Base-by-base conservation (phyloP, 1,140 invertebrate genomes). In the Philopotamus ludificatus region DNA sequence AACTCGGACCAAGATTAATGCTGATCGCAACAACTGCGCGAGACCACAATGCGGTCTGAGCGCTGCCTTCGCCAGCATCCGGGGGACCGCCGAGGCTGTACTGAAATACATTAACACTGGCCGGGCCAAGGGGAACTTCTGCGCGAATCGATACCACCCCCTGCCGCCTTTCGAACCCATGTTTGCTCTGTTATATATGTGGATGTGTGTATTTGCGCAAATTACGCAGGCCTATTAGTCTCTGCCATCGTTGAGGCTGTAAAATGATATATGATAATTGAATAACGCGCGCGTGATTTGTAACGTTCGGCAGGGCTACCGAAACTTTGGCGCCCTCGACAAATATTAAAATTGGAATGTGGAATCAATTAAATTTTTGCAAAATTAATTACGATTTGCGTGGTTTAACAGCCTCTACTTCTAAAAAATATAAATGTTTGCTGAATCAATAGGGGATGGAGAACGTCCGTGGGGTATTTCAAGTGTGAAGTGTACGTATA, bases 261-360 rank as follows among this genome's bases (percentile, higher is more conserved):
- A 57, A 65, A 62, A 68, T 68, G 57, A 68, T 68, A 54, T 64
- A 68, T 68, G 62, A 54, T 68, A 65, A 68, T 68, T 65, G 63
- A 68, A 64, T 68, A 65, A 65, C 62, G 53, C 49, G 22, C n/a
- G 39, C 60, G 60, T 59, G 60, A 67, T 67, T 63, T 59, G 60
- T 58, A 63, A 54, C 26, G 60, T 62, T 44, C 28, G 39, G 18
- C 50, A 34, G 63, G 10, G 25, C 10, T 28, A 42, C 42, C 28
- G 42, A 41, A 49, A 49, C 57, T 47, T 44, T 22, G 41, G 51
- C 22, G 16, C 47, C 9, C 47, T 34, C 28, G 4, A 12, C 28
- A 34, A 34, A 34, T 34, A 34, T 34, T 34, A 12, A 34, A 34
- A 7, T n/a, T n/a, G n/a, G n/a, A n/a, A n/a, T n/a, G n/a, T n/a